Base-by-base conservation (phyloP, 2,113 vertebrate genomes). In the Boleophthalmus pectinirostris region DNA sequence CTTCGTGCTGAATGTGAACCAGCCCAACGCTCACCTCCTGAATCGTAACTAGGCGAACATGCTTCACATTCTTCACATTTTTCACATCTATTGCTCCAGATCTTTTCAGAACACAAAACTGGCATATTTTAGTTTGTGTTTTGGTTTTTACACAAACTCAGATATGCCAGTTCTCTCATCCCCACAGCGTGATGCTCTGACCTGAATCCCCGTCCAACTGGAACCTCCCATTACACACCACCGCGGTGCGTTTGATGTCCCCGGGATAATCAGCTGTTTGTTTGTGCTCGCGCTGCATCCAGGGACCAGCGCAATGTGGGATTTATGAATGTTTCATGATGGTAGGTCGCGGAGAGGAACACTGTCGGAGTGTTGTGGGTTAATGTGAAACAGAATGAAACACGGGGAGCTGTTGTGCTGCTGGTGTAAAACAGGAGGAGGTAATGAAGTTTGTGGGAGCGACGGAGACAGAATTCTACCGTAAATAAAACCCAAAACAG, bases 301-400 rank as follows among this genome's bases (percentile, higher is more conserved):
- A 20, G 70, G 70, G 58, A 72, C 56, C 24, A 5, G 3, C 29
- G 33, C 23, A 69, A 25, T 47, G 47, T 13, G 47, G 64, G 38
- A 67, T 51, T 58, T 70, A 80, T 83, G 70, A 79, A 76, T 80
- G 57, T 77, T 80, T 80, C 67, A 83, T 83, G 71, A 65, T 64
- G 75, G 29, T 49, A 51, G 61, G 70, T 74, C 47, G 18, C 15
- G 10, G 13, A 33, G 29, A 35, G 33, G 61, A 1, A 64, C 16
- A 12, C 20, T 20, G 29, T 43, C 8, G 29, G 25, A 51, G 63
- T 64, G 66, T 66, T 75, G 58, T 65, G 80, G 49, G 67, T 77
- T 64, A 60, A 64, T 38, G 61, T n/a, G 16, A 43, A 64, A 43
- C 61, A 64, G 61, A 64, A 64, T n/a, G 16, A 38, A 38, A 35